These are phyloP conservation scores for Latrodectus elegans DNA, from an alignment of 2,888 invertebrate genomes.

Conservation along the genomic window DNA sequence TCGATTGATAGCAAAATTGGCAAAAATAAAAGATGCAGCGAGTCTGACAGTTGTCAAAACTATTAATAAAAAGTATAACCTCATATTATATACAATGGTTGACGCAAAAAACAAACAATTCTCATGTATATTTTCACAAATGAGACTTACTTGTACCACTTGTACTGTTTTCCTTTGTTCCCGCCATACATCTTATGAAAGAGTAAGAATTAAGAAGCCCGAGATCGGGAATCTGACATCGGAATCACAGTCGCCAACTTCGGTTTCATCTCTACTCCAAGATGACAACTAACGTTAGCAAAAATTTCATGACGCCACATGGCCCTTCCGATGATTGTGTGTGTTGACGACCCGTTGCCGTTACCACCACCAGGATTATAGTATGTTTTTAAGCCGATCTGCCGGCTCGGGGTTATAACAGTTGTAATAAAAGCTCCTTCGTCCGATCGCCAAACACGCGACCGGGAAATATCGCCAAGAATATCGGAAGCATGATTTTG, in stretches of 20 bases:
- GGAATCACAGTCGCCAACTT: neutral
- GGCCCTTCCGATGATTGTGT: slow-evolving; percentile 31
- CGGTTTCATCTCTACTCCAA: slow-evolving; percentile 5
- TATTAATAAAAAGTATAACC: too few relatives aligned
- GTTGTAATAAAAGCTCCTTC: slow-evolving; percentile 22
- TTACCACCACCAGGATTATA: slow-evolving; percentile 35
- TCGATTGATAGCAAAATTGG: too few relatives aligned
- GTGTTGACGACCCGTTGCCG: slow-evolving; percentile 43
- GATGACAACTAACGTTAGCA: slow-evolving; percentile 20
- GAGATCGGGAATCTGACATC: neutral
- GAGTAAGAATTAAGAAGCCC: neutral
- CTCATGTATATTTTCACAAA: too few relatives aligned
- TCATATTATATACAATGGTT: too few relatives aligned
- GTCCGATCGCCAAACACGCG: slow-evolving; percentile 53
- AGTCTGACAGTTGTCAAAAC: too few relatives aligned
- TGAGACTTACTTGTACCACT: slow-evolving; percentile 62
- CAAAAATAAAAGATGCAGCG: too few relatives aligned
- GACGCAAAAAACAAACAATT: too few relatives aligned
- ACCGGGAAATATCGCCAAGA: slow-evolving; percentile 4
- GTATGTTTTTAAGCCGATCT: slow-evolving; percentile 51
- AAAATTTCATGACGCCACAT: slow-evolving; percentile 40
- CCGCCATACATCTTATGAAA: slow-evolving; percentile 41
- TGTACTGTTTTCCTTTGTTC: slow-evolving; percentile 48
- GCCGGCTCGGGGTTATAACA: slow-evolving; percentile 50
- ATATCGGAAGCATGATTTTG: neutral